phyloP scores from a whole-genome alignment of 1,140 invertebrate genomes.

The Micrasema longulum region DNA sequence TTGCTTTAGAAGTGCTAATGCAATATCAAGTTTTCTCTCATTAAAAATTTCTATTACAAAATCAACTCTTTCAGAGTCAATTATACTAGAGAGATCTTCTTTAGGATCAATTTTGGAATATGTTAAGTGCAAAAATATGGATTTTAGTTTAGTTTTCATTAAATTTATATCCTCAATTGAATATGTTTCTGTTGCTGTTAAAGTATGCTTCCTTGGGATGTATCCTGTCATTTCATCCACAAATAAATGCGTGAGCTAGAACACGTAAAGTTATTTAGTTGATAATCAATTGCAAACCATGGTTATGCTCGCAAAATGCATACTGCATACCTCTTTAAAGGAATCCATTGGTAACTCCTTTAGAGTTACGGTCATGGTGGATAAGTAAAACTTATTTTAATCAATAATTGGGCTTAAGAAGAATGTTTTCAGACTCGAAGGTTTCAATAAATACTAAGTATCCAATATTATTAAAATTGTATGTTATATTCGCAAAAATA shows the following conservation, averaged over 20 bases:
- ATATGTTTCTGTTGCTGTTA: neutral
- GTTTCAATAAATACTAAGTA: too few species aligned
- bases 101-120: slow-evolving; percentile 20
- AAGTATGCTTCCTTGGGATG: slow-evolving; percentile 30
- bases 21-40: slow-evolving; percentile 56
- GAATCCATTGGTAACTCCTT: slow-evolving; percentile 21
- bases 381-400: neutral
- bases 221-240: slow-evolving; percentile 46
- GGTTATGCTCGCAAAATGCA: too few species aligned
- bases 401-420: too few species aligned
- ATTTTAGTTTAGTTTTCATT: slow-evolving; percentile 31
- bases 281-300: too few species aligned
- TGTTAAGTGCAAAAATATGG: slow-evolving; percentile 19
- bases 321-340: slow-evolving; percentile 22
- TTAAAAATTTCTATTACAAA: slow-evolving; percentile 53
- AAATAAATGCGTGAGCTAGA: slow-evolving; percentile 37
- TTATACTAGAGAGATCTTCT: slow-evolving; percentile 46
- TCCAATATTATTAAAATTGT: too few species aligned
- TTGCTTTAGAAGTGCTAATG: slow-evolving; percentile 57
- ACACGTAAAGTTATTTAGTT: neutral
- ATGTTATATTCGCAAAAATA: too few species aligned
- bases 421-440: too few species aligned
- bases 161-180: slow-evolving; percentile 8
- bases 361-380: slow-evolving; percentile 2
- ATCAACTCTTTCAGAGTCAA: slow-evolving; percentile 54